Evolutionary conservation across 2,113 vertebrate species (phyloP), one percentile per base, ranked within the genome.

Genomic region (Bubalus kerabau): DNA sequence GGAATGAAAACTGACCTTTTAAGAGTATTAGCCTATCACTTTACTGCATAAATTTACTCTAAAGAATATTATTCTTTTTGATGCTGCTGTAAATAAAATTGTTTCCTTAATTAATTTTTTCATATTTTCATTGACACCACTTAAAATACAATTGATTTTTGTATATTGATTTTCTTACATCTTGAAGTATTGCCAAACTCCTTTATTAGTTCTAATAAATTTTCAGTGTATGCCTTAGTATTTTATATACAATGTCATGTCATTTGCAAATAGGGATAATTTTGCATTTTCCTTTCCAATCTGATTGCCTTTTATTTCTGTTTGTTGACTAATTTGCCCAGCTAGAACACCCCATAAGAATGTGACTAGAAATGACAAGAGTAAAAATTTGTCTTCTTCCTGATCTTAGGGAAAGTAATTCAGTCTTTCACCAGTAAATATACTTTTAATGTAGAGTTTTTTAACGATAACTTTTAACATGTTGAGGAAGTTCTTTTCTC

Each of bases 201-300:
- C 59, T 91, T 92, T 86, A 95, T 95, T 95, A 57, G 80, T 91
- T 95, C 52, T 86, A 94, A 95, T 91, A 82, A n/a, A 81, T 94
- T 92, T 95, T 86, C 36, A 84, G 64, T 67, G 50, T 59, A 43
- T 28, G 17, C 30, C 40, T 95, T 62, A 74, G 80, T 48, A 84
- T 74, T 46, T 85, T 85, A 43, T 36, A 62, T 30, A 82, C 36
- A 57, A 82, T 54, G 30, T 54, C 26, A 28, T 36, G 14, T 40
- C 26, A 43, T 86, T 64, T 92, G 30, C 59, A 94, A 86, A 62
- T 36, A 62, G 17, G 84, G 64, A 36, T 62, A 43, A 82, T 86
- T 81, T 52, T 83, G 28, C 59, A 88, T 60, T 32, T 91, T 23
- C 54, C 54, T 59, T 84, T 50, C 19, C 21, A 74, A 43, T 71